Evolutionary conservation across 1,140 invertebrate genomes (phyloP).

Genomic region (Myzus persicae): DNA sequence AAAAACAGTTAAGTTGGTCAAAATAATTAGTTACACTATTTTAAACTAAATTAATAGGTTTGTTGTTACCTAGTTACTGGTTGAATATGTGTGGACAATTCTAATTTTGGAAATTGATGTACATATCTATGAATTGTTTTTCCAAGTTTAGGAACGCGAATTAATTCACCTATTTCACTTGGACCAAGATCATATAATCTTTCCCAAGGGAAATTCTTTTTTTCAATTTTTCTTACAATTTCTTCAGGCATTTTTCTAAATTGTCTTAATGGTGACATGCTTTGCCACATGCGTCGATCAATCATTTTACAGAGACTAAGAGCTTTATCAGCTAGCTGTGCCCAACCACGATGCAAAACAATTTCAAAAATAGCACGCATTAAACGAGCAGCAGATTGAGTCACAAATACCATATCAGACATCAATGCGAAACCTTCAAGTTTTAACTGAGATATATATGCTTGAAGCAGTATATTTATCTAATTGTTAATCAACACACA

Average conservation of each 20-base stretch:
- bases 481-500: not conserved
- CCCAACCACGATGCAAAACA: slow-evolving; percentile 90
- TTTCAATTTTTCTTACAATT: slow-evolving; percentile 97
- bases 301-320: slow-evolving; percentile 98
- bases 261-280: slow-evolving; percentile 97
- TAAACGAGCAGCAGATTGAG: slow-evolving; percentile 94
- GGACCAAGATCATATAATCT: slow-evolving; percentile 93
- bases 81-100: slow-evolving; percentile 94
- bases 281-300: slow-evolving; percentile 98
- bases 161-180: slow-evolving; percentile 96
- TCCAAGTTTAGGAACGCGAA: slow-evolving; percentile 94
- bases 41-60: not conserved
- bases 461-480: slow-evolving; percentile 93
- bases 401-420: slow-evolving; percentile 99
- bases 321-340: slow-evolving; percentile 95
- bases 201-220: slow-evolving; percentile 96
- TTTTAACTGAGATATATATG: slow-evolving; percentile 98
- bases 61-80: slow-evolving; percentile 80
- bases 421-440: slow-evolving; percentile 97
- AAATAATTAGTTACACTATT: not conserved
- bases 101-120: slow-evolving; percentile 95
- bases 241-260: slow-evolving; percentile 98
- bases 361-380: slow-evolving; percentile 99
- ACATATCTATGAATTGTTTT: slow-evolving; percentile 98
- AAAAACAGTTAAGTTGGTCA: not conserved